Evolutionary conservation across 2,888 invertebrate genomes (phyloP), one percentile per base, ranked within the genome.

Genomic region (Amiota minor): DNA sequence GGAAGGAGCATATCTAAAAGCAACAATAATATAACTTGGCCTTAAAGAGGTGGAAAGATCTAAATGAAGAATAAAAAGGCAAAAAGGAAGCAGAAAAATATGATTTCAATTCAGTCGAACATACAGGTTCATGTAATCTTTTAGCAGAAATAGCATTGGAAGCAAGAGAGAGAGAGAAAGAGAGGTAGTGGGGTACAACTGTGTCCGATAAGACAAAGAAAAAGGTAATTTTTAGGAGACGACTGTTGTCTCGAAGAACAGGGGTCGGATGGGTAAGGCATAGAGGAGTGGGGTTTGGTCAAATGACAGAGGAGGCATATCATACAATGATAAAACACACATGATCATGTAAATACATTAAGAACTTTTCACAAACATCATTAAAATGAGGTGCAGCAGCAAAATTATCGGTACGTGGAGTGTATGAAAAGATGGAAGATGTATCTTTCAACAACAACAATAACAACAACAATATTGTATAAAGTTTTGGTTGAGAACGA

Each of bases 71-170:
- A 64, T 20, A 20, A 59, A 70, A 49, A 64, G 75, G 75, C 75
- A 62, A 77, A 73, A 76, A 74, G 76, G 16, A 47, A 65, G 18
- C 50, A 20, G 77, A 70, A 75, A 81, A 81, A 83, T 86, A 86
- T 85, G 86, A 87, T 85, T 87, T 85, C 84, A 81, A 79, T 83
- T 85, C 35, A 35, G 35, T 35, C 35, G 82, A 87, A 88, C 88
- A 88, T 86, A 86, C 88, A 88, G 88, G 88, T 88, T 88, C 88
- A 88, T 88, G 88, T 88, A 88, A 88, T 88, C 88, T 88, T 85
- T 88, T 87, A 86, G 87, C 35, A 35, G 6, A 35, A 35, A 35
- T 35, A 35, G 4, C 35, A 35, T 35, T 35, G 35, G 35, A 81
- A 84, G 77, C 80, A 35, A 35, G 35, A 35, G 23, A 78, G 85